phyloP scores from a whole-genome alignment of 1,140 invertebrate species.

The Anastrepha obliqua region DNA sequence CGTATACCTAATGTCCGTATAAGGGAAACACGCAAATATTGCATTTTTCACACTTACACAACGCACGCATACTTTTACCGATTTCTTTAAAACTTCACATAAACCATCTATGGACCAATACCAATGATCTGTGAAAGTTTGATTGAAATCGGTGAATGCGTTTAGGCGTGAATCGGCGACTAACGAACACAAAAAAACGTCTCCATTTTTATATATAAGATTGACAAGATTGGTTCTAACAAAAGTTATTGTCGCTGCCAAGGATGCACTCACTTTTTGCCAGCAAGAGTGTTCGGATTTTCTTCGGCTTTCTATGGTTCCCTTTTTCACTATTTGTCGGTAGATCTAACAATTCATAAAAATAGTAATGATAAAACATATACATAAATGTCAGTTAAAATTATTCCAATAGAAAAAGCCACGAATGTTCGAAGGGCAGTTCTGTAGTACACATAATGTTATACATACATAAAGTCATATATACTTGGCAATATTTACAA shows the following conservation, averaged over 20 bases:
- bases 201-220: too few species aligned
- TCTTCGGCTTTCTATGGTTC: background rate
- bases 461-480: background rate
- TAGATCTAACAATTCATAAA: background rate
- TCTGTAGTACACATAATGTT: background rate
- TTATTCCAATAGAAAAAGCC: background rate
- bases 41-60: too few species aligned
- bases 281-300: background rate
- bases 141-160: too few species aligned
- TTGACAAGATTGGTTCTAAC: background rate
- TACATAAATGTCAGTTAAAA: background rate
- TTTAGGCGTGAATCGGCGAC: too few species aligned
- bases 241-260: conserved; percentile 15
- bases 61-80: too few species aligned
- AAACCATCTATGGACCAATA: too few species aligned
- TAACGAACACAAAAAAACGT: too few species aligned
- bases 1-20: too few species aligned
- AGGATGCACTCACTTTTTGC: background rate
- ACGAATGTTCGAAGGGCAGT: conserved; percentile 10
- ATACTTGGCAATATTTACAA: background rate
- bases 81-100: too few species aligned
- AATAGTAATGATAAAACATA: background rate
- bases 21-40: too few species aligned
- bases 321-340: background rate
- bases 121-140: too few species aligned